Evolutionary conservation across 1,140 invertebrate genomes (phyloP), one percentile per base, ranked within the genome.

Genomic region (Tyrophagus putrescentiae): DNA sequence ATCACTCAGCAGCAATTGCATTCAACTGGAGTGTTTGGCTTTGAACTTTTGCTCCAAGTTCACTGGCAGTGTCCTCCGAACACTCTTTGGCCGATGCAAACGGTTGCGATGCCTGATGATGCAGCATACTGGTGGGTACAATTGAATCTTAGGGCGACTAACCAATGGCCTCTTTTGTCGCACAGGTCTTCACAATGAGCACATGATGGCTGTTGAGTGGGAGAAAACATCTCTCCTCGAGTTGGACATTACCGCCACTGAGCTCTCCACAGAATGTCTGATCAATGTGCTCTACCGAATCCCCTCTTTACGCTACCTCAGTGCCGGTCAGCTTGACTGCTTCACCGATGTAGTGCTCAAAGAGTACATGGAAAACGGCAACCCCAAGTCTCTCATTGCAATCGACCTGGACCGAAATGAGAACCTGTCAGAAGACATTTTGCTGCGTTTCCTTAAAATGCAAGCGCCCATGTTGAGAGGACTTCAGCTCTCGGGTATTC

Each of bases 21-120:
- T 81, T 45, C 81, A 98, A 79, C 74, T 99, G 61, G 94, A 99
- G 72, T 95, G 91, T 71, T 71, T 99, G 50, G 91, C 94, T 3
- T 84, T 98, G 0, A 97, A 97, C 73, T 96, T 83, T 71, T 98
- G 95, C 72, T 79, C 87, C 42, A 93, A 98, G 74, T 91, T 98
- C 4, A 96, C 86, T 0, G 96, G 96, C 0, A 85, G 87, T n/a
- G 93, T 90, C 0, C 80, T 98, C 75, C 96, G 95, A 73, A 85
- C 87, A 0, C 73, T 98, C 0, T 85, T 98, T 65, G 86, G 92
- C 71, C 77, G 94, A 33, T 98, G 94, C 64, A 83, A 91, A 68
- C 81, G 95, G 60, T 74, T 99, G 13, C 86, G 80, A 64, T 91
- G 87, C 64, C 79, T 99, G 1, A 78, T 98, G 0, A 87, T 98